Conservation (phyloP, 2,113 vertebrate species). For the Nibea albiflora region DNA sequence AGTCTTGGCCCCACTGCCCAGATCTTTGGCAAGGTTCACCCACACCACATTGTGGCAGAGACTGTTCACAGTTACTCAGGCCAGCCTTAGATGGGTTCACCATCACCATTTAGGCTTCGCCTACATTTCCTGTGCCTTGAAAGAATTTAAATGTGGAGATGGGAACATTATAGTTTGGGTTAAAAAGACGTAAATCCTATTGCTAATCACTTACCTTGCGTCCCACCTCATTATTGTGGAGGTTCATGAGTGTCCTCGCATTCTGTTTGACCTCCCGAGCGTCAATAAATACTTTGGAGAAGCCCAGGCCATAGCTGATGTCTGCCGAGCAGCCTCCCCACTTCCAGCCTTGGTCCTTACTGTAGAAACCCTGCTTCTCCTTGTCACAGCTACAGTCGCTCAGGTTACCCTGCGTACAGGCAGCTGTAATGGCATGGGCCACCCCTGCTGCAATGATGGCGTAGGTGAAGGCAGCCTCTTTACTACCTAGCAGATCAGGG, state of each 20-base stretch:
- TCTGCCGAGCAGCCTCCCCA: conserved; percentile 99
- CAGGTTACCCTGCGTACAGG: conserved; percentile 97
- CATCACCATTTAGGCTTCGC: not conserved
- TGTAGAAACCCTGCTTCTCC: conserved; percentile 97
- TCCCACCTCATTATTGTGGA: conserved; percentile 97
- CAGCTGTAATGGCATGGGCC: conserved; percentile 94
- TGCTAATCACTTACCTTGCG: conserved; percentile 89
- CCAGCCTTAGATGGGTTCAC: not conserved
- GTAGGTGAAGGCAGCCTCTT: conserved; percentile 96
- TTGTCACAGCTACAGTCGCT: conserved; percentile 98
- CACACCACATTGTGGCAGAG: conserved; percentile 32
- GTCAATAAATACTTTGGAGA: conserved; percentile 97
- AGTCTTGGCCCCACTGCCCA: conserved; percentile 54
- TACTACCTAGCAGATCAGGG: conserved; percentile 86
- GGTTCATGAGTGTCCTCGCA: conserved; percentile 96
- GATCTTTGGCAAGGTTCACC: conserved; percentile 59
- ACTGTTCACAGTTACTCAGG: conserved; percentile 18
- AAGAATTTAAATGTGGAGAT: not conserved
- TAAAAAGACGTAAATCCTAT: not conserved
- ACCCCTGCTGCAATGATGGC: conserved; percentile 97
- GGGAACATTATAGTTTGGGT: no score
- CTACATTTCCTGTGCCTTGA: no score
- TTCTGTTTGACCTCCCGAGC: conserved; percentile 98
- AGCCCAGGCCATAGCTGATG: conserved; percentile 94
- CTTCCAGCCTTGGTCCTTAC: conserved; percentile 95